A percentile compares a stretch with the other conserved stretches of the same genome.
Conservation (phyloP, 2,113 vertebrate species). For the Zosterops borbonicus region DNA sequence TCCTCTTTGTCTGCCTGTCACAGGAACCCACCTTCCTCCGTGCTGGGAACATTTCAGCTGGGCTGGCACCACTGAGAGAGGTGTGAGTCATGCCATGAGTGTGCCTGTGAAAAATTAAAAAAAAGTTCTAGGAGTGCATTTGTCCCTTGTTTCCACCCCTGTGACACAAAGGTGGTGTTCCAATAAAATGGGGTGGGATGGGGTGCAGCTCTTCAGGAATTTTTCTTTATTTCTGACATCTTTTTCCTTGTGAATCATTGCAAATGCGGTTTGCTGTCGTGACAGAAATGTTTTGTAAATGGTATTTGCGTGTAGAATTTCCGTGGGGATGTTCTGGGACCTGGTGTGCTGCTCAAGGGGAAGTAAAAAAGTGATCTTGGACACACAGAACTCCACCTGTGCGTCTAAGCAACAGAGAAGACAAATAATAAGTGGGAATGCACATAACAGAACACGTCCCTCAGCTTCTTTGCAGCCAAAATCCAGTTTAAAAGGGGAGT, state of each 20-base stretch:
- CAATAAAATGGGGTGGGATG: neutral
- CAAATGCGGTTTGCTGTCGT: neutral
- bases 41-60: neutral
- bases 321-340: neutral
- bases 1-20: constrained; percentile 16
- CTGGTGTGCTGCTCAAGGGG: neutral
- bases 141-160: neutral
- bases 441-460: fast-evolving
- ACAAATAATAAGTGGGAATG: neutral
- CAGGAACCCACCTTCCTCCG: neutral
- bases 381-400: neutral
- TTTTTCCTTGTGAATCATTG: neutral
- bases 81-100: neutral
- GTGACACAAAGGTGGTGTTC: neutral
- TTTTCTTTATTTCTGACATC: fast-evolving
- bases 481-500: neutral
- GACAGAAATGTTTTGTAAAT: fast-evolving
- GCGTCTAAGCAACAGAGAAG: neutral
- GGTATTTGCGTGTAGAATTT: fast-evolving
- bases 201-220: neutral
- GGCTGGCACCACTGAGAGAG: neutral
- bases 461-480: neutral
- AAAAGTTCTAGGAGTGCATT: neutral
- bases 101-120: neutral
- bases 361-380: neutral